Evolutionary conservation across 2,888 invertebrate genomes (phyloP), one percentile per base, ranked within the genome.

Genomic region (Diaprepes abbreviatus): DNA sequence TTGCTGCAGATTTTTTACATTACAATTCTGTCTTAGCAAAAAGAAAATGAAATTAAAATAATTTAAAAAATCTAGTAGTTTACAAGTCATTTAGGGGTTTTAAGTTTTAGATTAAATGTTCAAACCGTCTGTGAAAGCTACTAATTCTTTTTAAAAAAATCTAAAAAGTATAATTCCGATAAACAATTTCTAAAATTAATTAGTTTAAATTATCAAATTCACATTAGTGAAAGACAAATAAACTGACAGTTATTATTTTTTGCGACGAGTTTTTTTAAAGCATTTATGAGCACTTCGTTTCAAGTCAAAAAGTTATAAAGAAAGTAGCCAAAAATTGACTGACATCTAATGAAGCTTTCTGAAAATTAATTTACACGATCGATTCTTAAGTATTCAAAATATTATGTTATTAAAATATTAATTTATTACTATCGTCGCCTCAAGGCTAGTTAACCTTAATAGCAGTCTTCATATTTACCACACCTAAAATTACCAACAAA

Each of bases 371-470:
- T 5, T 24, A 12, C 36, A 36, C 36, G 12, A 36, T 36, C 5
- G 12, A 36, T 12, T 36, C 1, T 12, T 10, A 24, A 24, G 5
- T 4, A 6, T 43, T 43, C 9, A 1, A 43, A 43, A 43, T 19
- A 21, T 43, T 7, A n/a, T n/a, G 1, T 10, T 43, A 16, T 21
- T 17, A n/a, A 43, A 43, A 43, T 10, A 48, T 14, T 21, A n/a
- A 43, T 43, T 43, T 4, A 17, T 45, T 21, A 21, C 45, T 6
- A 24, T 24, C 45, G 12, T 24, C 21, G 45, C 24, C 48, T 24
- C 28, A 12, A 28, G 48, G 48, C 48, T 12, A 9, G 28, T 28
- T 50, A 50, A 50, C 48, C 48, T 50, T 50, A 50, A 50, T 28
- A n/a, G n/a, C n/a, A 21, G 14, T 0, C 19, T 28, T 28, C 48